Base-by-base conservation (phyloP, 2,113 vertebrate species). In the Scartelaos histophorus region DNA sequence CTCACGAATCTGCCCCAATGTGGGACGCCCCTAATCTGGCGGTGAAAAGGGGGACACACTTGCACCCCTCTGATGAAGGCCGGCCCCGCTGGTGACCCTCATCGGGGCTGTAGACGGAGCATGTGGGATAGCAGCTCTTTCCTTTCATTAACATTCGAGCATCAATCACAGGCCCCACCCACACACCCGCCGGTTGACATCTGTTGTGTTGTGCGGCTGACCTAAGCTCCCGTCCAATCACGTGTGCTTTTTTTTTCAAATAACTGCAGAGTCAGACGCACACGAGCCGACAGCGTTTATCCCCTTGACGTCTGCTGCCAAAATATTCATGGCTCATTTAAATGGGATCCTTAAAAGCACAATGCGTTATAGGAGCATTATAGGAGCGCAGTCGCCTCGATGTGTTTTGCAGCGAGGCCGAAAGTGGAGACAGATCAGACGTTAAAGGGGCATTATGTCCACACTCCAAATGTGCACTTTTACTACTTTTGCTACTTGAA, bases 11-110 rank as follows among this genome's bases (percentile, higher is more conserved):
- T 57, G 22, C 70, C 72, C 78, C n/a, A 82, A 90, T 87, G 80
- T 83, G 80, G 79, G 76, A 66, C 78, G 29, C 47, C 87, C 84
- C 73, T 91, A 88, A 92, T 92, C 91, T 85, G 54, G 35, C 17
- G 38, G 72, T 38, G n/a, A 78, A 76, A 74, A 25, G 51, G 74
- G 56, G 43, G 66, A 81, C 87, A 89, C 83, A 87, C 82, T 87
- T 88, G 57, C 72, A 66, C 71, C 67, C 73, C 71, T 78, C 71
- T 81, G 78, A 89, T 87, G 85, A n/a, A n/a, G n/a, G 80, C 72
- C 73, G 82, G 72, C 80, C 76, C 78, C 66, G 71, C 74, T 24
- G 81, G 13, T 73, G 78, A 78, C 57, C 84, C 68, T 7, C 29
- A 75, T 2, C 49, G 67, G 24, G 70, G 47, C 3, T 81, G 80